These are phyloP conservation scores for Opisthograptis luteolata DNA, from an alignment of 2,888 invertebrate genomes.

Conservation along the genomic window DNA sequence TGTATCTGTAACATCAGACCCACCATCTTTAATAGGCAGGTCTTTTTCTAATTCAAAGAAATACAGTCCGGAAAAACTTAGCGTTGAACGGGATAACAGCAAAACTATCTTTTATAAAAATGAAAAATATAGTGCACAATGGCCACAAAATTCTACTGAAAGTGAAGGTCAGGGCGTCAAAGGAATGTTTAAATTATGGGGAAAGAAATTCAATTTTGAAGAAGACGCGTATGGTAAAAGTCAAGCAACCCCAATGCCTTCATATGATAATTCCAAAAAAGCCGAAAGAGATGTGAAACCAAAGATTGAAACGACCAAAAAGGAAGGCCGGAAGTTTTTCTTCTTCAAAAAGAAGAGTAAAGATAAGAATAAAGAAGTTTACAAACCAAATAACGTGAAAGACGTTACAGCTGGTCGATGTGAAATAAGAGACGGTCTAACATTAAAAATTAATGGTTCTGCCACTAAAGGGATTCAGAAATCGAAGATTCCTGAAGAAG, in stretches of 20 bases:
- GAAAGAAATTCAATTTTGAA: constrained; percentile 66
- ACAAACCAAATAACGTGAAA: constrained; percentile 57
- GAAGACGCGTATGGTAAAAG: constrained; percentile 44
- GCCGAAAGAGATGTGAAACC: constrained; percentile 32
- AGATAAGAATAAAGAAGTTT: constrained; percentile 42
- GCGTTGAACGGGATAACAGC: constrained; percentile 28
- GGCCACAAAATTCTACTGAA: constrained; percentile 44
- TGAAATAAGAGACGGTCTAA: constrained; percentile 63
- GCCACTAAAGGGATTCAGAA: constrained; percentile 30
- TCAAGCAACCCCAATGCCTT: constrained; percentile 36
- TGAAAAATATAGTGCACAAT: constrained; percentile 39
- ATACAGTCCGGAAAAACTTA: constrained; percentile 42
- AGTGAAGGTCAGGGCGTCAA: constrained; percentile 58
- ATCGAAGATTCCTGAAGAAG: constrained; percentile 35
- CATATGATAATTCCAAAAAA: constrained; percentile 32
- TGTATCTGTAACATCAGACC: constrained; percentile 66
- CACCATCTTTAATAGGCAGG: constrained; percentile 64
- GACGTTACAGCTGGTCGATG: constrained; percentile 63
- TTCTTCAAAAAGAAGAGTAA: constrained; percentile 63
- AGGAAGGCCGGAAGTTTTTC: constrained; percentile 59
- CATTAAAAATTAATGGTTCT: constrained; percentile 52
- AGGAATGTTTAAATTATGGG: constrained; percentile 72
- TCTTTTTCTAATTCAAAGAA: constrained; percentile 58
- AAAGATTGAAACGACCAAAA: constrained; percentile 37
- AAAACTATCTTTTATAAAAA: constrained; percentile 33